These are phyloP conservation scores for Platysternon megacephalum DNA, from an alignment of 2,113 vertebrate species.

Conservation along the genomic window DNA sequence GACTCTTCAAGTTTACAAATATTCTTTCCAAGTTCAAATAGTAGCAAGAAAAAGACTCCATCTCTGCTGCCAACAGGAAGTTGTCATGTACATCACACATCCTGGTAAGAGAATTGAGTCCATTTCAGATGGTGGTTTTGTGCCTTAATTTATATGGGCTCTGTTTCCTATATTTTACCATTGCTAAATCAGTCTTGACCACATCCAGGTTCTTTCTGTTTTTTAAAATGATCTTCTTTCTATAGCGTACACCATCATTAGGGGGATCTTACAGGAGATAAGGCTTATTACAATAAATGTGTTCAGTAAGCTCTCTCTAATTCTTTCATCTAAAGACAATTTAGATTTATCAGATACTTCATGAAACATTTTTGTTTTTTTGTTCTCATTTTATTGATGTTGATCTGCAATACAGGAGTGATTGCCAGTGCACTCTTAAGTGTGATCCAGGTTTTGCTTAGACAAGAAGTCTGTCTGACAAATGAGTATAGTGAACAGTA, in stretches of 20 bases:
- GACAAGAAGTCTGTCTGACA: neutral
- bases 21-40: constrained; percentile 22
- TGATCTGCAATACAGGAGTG: neutral
- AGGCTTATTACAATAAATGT: neutral
- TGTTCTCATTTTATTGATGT: neutral
- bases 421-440: accelerated
- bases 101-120: constrained; percentile 20
- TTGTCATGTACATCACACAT: constrained; percentile 26
- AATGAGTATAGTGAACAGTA: neutral
- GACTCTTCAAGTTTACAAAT: neutral
- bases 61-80: neutral
- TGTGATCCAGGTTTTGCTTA: neutral
- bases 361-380: neutral
- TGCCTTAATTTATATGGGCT: constrained; percentile 19
- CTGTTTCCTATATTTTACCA: neutral
- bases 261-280: neutral
- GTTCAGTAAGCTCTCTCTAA: neutral
- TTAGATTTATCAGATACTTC: neutral
- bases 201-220: neutral
- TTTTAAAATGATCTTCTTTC: neutral
- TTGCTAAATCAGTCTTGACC: neutral
- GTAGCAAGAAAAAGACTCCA: constrained; percentile 21
- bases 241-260: neutral
- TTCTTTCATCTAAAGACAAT: neutral
- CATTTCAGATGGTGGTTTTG: neutral